Base-by-base conservation (phyloP, 92 coral and sea anemone genomes). In the Porites divaricata region DNA sequence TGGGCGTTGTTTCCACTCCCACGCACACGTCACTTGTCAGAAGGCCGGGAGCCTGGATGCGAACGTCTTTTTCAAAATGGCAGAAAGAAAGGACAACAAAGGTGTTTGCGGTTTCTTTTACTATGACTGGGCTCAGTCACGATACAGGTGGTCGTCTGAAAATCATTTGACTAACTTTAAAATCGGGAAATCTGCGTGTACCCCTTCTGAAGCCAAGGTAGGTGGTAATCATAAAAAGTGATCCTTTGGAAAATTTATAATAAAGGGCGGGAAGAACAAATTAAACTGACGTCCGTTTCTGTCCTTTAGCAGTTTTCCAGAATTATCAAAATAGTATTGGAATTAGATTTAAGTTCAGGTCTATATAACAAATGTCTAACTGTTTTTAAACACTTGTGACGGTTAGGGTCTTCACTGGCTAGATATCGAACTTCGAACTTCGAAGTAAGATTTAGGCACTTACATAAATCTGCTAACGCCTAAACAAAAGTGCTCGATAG, bases 71-170 rank as follows among this genome's bases (percentile, higher is more conserved):
- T 87, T 85, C 89, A 92, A 93, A 91, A 94, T 94, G 98, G 98
- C 98, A 53, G 95, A 87, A 81, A 84, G 72, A 80, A 84, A 73
- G 76, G 88, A 81, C 62, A 54, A 54, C 16, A 92, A 81, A 54
- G 83, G 86, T 22, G 89, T 85, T 19, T 77, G 90, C n/a, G 94
- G 98, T 22, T 86, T 81, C 80, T 94, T 92, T 66, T 92, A 90
- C 81, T 94, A 94, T 75, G 98, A 94, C 62, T 94, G 98, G 98
- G 95, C 92, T 67, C 86, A 88, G 64, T 92, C 98, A 49, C 86
- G 90, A 66, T 94, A 94, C 83, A 92, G 87, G 87, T 94, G 98
- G 98, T 89, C 88, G n/a, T 68, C 61, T 82, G 79, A 73, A 45
- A 59, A 61, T 72, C 66, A 23, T 70, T 52, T 69, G 9, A 69